Evolutionary conservation across 2,797 vertebrate species (phyloP).

Genomic region (Furcifer pardalis): DNA sequence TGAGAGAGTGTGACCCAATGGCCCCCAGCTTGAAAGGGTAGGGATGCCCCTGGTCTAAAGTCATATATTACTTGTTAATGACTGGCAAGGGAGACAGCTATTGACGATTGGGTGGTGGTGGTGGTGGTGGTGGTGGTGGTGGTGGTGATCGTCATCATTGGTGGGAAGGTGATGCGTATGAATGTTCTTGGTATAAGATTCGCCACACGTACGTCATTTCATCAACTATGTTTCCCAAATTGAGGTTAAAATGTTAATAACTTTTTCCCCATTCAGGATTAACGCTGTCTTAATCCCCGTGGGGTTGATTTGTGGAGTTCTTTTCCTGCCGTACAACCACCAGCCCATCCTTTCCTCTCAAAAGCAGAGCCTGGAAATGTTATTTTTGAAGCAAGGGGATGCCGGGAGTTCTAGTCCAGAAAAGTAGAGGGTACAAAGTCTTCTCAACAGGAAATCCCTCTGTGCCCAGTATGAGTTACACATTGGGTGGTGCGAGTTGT

Average conservation of each 20-base stretch:
- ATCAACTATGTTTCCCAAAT: conserved; percentile 73
- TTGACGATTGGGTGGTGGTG: too few relatives aligned
- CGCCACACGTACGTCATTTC: conserved; percentile 77
- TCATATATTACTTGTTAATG: conserved; percentile 63
- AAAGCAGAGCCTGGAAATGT: too few relatives aligned
- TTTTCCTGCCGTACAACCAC: conserved; percentile 59
- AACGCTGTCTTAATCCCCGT: conserved; percentile 71
- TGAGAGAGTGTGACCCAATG: too few relatives aligned
- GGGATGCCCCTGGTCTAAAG: too few relatives aligned
- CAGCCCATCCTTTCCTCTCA: too few relatives aligned
- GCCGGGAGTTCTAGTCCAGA: too few relatives aligned
- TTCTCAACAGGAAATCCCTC: background rate
- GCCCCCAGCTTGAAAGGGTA: too few relatives aligned
- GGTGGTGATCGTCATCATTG: too few relatives aligned
- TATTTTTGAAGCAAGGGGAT: too few relatives aligned
- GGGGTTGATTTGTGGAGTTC: conserved; percentile 26
- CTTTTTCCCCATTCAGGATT: conserved; percentile 74
- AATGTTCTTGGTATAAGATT: conserved; percentile 72
- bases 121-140: too few relatives aligned
- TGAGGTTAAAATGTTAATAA: conserved; percentile 93
- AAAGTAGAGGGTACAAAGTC: too few relatives aligned
- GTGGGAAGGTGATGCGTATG: conserved; percentile 42
- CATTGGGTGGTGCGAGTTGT: conserved; percentile 7
- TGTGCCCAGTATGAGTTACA: background rate
- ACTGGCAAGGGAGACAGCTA: conserved; percentile 21